These are phyloP conservation scores for Drosophila subquinaria DNA, from an alignment of 2,888 invertebrate species.

Conservation along the genomic window DNA sequence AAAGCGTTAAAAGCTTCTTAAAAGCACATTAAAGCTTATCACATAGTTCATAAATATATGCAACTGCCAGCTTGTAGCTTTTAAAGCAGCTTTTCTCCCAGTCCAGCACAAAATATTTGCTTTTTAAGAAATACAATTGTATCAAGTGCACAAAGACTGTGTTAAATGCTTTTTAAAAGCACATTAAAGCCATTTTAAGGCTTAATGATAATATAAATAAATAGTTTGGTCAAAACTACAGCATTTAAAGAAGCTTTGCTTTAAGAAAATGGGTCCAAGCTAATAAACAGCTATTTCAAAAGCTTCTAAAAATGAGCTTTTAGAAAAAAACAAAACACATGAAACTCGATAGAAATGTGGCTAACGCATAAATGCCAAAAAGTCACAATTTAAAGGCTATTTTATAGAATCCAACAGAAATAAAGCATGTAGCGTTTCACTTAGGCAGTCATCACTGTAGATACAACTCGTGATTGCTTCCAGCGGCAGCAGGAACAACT, in stretches of 20 bases:
- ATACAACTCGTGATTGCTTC: constrained; percentile 9
- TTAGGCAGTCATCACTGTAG: constrained; percentile 24
- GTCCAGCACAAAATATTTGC: too few relatives aligned
- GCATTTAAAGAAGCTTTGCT: too few relatives aligned
- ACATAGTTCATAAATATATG: background rate
- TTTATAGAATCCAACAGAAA: background rate
- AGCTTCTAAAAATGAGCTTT: too few relatives aligned
- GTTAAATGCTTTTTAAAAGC: background rate
- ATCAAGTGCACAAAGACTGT: too few relatives aligned
- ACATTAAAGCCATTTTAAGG: background rate
- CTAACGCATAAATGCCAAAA: too few relatives aligned
- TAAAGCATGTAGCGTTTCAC: background rate
- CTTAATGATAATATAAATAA: too few relatives aligned
- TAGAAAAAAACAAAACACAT: background rate
- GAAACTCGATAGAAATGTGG: background rate
- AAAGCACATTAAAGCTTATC: constrained; percentile 2
- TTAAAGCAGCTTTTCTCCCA: background rate
- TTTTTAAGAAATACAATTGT: background rate
- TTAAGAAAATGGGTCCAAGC: too few relatives aligned
- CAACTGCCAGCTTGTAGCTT: background rate
- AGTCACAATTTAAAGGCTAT: too few relatives aligned
- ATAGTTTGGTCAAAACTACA: too few relatives aligned
- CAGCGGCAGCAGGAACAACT: constrained; percentile 19
- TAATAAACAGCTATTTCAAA: too few relatives aligned
- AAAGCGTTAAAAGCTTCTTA: background rate